Evolutionary conservation across 1,140 invertebrate genomes (phyloP), one percentile per base, ranked within the genome.

Genomic region (Cheumatopsyche charites): DNA sequence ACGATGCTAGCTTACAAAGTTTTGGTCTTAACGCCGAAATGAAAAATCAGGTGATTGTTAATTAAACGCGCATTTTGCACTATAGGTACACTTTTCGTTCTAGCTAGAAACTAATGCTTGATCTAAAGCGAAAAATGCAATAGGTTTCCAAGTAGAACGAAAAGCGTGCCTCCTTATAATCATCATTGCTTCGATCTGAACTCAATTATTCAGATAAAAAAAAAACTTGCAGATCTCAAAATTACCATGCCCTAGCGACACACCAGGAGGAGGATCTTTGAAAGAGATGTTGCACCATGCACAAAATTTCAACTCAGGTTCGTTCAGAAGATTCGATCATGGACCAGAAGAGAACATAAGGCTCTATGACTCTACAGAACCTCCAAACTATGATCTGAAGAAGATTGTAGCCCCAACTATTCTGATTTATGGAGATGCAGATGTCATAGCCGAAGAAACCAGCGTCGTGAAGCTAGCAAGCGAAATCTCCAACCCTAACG

Each of bases 251-350:
- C 82, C 91, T 26, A 86, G 88, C 0, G 92, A 95, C 77, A 84
- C 87, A n/a, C 94, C 94, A 0, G 89, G 92, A 6, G 93, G 93
- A 13, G 88, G 92, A 0, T 91, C 92, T 0, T 87, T 88, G 55
- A 89, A 90, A 76, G 92, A 94, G 78, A 79, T 95, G 6, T 82
- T 90, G 11, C 91, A 93, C 77, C 92, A 85, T 76, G 88, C 86
- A 0, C 91, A 91, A 76, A 82, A 84, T 9, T 81, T 85, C 1
- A 78, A 83, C n/a, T 84, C 80, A 0, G 82, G 80, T 0, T 77
- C 78, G 0, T 87, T 87, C 62, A 77, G 80, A 0, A 79, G 83
- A 63, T 87, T 79, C 55, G 85, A 87, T 78, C 81, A 83, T 15
- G 85, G 85, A 5, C 73, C 67, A 45, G 29, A 72, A 17, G 75